Base-by-base conservation (phyloP, 2,888 invertebrate genomes). In the Stenurella melanura region DNA sequence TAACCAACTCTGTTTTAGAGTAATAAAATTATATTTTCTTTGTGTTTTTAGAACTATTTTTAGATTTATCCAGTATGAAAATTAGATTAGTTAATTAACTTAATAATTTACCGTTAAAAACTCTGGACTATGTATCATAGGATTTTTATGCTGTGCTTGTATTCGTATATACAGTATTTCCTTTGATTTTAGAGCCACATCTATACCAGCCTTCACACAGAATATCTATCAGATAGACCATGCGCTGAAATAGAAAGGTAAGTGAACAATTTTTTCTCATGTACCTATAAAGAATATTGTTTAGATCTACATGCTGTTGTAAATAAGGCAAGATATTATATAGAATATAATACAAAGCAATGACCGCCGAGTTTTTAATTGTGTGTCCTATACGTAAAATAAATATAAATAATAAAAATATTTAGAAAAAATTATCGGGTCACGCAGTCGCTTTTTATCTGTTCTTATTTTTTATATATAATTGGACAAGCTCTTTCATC, bases 1-100 rank as follows among this genome's bases (percentile, higher is more conserved):
- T 74, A 54, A 77, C 71, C 61, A 68, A 71, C 74, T 61, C 74
- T 21, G 21, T 74, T 77, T 74, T 58, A 57, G 54, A 42, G 72
- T 64, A 42, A 76, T 68, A 26, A 63, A 69, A 76, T 76, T 63
- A 73, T 63, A 21, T 5, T 30, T 66, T 54, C 57, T 19, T 56
- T 58, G 64, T 60, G 42, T 71, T 72, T 61, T 72, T 34, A 10
- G 26, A 21, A 19, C 56, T 54, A 75, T 71, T 71, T 71, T 73
- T 73, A 30, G 7, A 54, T 63, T 73, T 42, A 19, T 26, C 19
- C 10, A 12, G n/a, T 54, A 42, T 11, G 42, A 50, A 17, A 57
- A 60, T 60, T 50, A 30, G n/a, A 72, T 15, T 60, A 60, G 61
- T 50, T 54, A 57, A 69, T 69, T 26, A 26, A 60, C 30, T 2